A percentile compares a stretch with the other conserved stretches of the same genome.
Evolutionary conservation across 2,797 vertebrate species (phyloP).

Genomic region (Acrossocheilus fasciatus): DNA sequence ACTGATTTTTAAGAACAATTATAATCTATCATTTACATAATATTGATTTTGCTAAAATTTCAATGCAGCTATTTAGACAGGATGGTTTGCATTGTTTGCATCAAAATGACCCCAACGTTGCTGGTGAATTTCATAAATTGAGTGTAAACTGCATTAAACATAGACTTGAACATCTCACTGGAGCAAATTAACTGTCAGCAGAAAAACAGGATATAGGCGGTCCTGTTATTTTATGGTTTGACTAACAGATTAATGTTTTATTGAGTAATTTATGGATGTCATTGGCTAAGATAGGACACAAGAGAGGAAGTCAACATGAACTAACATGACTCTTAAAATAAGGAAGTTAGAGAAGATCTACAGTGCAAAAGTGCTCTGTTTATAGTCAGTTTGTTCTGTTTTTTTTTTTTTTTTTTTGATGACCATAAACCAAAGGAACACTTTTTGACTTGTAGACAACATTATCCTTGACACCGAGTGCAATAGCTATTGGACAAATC

Average conservation of each 20-base stretch:
- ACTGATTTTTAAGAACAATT: background rate
- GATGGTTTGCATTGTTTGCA: background rate
- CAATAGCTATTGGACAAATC: conserved; percentile 16
- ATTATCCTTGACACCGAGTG: background rate
- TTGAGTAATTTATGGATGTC: conserved; percentile 28
- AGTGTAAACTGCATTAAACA: background rate
- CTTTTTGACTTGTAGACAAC: background rate
- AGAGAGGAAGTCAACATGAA: conserved; percentile 39
- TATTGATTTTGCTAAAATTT: background rate
- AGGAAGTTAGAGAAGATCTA: conserved; percentile 25
- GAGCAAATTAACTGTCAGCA: background rate
- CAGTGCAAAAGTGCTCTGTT: conserved; percentile 1
- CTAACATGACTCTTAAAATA: conserved; percentile 25
- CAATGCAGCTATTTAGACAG: background rate
- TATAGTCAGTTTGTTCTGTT: conserved; percentile 8
- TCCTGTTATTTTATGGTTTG: background rate
- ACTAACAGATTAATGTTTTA: conserved; percentile 10
- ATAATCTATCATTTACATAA: background rate
- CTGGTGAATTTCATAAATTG: background rate
- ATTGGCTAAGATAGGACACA: background rate
- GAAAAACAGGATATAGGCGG: conserved; percentile 26
- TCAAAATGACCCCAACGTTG: no score
- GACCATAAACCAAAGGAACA: background rate
- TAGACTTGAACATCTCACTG: background rate
- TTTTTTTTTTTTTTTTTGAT: conserved; percentile 5